A percentile compares a stretch with the other conserved stretches of the same genome.
phyloP scores from a whole-genome alignment of 2,113 vertebrate genomes.

The Microcebus ravelobensis region DNA sequence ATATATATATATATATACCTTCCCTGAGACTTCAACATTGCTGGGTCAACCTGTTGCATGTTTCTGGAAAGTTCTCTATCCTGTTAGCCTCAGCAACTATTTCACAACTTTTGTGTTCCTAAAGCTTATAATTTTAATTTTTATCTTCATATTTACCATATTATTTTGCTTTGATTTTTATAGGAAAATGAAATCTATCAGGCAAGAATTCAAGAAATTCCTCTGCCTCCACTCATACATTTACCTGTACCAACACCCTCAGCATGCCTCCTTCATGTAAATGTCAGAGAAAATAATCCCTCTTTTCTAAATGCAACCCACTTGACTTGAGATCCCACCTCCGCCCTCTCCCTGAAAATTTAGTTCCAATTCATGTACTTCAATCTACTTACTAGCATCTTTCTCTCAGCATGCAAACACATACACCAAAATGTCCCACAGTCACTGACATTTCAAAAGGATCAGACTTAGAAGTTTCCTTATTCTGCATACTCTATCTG shows the following conservation, averaged over 20 bases:
- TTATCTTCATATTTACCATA: background rate
- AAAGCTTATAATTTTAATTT: background rate
- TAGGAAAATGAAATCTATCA: background rate
- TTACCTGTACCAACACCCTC: background rate
- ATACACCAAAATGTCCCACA: background rate
- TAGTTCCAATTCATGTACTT: background rate
- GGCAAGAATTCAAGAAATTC: background rate
- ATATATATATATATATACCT: too few relatives aligned
- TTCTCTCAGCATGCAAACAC: background rate
- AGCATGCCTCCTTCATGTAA: background rate
- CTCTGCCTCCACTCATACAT: background rate
- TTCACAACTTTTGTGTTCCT: background rate
- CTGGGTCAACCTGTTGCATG: background rate
- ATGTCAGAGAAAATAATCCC: background rate
- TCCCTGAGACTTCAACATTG: background rate
- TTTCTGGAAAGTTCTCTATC: background rate
- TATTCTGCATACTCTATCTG: background rate
- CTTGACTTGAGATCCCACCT: background rate
- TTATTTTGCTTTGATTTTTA: background rate
- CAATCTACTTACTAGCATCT: background rate
- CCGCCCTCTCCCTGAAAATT: background rate
- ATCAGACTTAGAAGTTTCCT: background rate
- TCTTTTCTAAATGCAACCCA: background rate
- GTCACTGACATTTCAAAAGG: background rate
- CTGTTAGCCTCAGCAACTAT: background rate